Base-by-base conservation (phyloP, 2,888 invertebrate species). In the Polydrusus tereticollis region DNA sequence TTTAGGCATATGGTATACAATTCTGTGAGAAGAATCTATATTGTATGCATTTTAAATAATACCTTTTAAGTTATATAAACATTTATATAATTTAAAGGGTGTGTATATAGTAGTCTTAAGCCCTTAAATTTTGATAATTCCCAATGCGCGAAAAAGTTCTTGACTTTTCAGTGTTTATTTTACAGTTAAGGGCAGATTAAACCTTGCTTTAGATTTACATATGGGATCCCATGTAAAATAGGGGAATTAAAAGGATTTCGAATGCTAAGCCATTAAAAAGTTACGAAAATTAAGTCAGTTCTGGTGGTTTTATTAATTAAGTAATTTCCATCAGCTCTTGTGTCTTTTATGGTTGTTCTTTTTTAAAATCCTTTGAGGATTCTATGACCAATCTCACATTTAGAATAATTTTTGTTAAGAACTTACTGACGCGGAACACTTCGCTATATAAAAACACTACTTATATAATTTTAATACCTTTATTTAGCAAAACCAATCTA, bases 91-190 rank as follows among this genome's bases (percentile, higher is more conserved):
- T 23, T 26, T 33, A 36, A 41, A 41, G 16, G 7, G 7, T 41
- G 16, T 55, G 43, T 47, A 38, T 57, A 21, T 38, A 20, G n/a
- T 21, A 55, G 7, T 21, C 33, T 62, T 59, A 59, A 38, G 18
- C 60, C 21, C n/a, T 20, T 36, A 36, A 70, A 63, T 67, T 45
- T 14, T 23, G 18, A 38, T 67, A 72, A 72, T 45, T 26, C 63
- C 62, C 21, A 67, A 69, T 65, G 67, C 63, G 43, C 67, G 67
- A 72, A 72, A 72, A 72, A 67, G 55, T 72, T 67, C 59, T 55
- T 57, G 45, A 60, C 57, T 68, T 72, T 69, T 66, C 55, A 16
- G 33, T 67, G 67, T 72, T 72, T 72, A 62, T 72, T 72, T 67
- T 63, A 47, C 50, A 67, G 58, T 64, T 62, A 66, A 67, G 72